Evolutionary conservation across 2,888 invertebrate species (phyloP).

Genomic region (Melipona beecheii): DNA sequence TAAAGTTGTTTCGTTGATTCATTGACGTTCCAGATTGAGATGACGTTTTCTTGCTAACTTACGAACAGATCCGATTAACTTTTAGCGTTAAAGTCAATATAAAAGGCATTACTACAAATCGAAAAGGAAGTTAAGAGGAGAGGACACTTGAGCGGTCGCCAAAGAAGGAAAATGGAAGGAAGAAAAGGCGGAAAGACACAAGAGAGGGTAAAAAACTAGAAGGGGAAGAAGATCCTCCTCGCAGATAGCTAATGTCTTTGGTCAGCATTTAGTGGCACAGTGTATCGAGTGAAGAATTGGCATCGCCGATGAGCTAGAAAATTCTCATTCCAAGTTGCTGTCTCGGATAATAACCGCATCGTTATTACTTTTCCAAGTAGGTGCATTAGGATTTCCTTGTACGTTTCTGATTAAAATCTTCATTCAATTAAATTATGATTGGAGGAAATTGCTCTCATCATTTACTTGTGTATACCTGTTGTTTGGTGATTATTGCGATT

Average conservation of each 20-base stretch:
- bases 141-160: constrained; percentile 17
- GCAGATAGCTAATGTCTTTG: constrained; percentile 73
- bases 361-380: background rate
- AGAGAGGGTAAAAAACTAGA: constrained; percentile 27
- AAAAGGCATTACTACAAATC: constrained; percentile 1
- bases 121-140: constrained; percentile 12
- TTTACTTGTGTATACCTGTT: background rate
- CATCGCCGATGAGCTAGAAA: constrained; percentile 63
- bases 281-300: constrained; percentile 55
- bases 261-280: constrained; percentile 74
- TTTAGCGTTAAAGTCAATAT: constrained; percentile 9
- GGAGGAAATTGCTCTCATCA: too few relatives aligned
- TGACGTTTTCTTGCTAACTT: background rate
- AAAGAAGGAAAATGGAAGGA: constrained; percentile 17
- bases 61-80: constrained; percentile 26
- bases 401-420: background rate
- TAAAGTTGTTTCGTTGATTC: background rate
- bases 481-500: background rate
- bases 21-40: background rate
- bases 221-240: constrained; percentile 52
- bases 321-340: constrained; percentile 71
- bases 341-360: background rate
- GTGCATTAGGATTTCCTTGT: background rate
- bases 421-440: background rate
- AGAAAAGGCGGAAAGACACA: constrained; percentile 36